phyloP scores from a whole-genome alignment of 2,888 invertebrate genomes.

The Cataglyphis altisquamis region DNA sequence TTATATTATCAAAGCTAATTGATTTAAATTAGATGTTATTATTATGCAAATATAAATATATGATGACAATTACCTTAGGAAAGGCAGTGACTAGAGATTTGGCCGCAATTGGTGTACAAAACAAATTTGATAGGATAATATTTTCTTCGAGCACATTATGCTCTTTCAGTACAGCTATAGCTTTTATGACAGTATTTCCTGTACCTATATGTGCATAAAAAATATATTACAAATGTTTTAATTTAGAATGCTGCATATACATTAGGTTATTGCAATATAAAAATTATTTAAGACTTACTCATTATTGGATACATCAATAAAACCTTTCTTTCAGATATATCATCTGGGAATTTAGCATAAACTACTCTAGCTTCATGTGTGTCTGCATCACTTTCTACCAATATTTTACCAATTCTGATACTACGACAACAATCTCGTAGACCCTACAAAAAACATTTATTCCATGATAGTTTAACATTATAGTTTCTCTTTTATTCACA shows the following conservation, averaged over 20 bases:
- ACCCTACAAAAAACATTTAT: conserved; percentile 87
- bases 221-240: conserved; percentile 59
- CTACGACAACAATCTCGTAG: conserved; percentile 98
- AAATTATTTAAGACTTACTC: conserved; percentile 88
- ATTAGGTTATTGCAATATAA: conserved; percentile 3
- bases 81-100: conserved; percentile 94
- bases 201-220: conserved; percentile 88
- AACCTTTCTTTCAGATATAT: conserved; percentile 95
- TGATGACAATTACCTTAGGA: conserved; percentile 88
- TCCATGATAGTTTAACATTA: not conserved
- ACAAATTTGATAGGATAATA: conserved; percentile 98
- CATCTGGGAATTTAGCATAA: conserved; percentile 99
- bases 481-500: not conserved
- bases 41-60: not conserved
- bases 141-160: conserved; percentile 97
- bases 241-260: not conserved
- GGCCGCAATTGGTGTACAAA: conserved; percentile 97
- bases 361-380: conserved; percentile 98
- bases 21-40: not conserved
- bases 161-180: conserved; percentile 97
- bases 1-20: not conserved
- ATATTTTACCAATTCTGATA: conserved; percentile 99
- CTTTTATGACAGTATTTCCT: conserved; percentile 98
- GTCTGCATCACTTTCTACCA: conserved; percentile 98
- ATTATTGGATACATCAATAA: conserved; percentile 99